These are phyloP conservation scores for Polydrusus tereticollis DNA, from an alignment of 2,888 invertebrate species.

Conservation along the genomic window DNA sequence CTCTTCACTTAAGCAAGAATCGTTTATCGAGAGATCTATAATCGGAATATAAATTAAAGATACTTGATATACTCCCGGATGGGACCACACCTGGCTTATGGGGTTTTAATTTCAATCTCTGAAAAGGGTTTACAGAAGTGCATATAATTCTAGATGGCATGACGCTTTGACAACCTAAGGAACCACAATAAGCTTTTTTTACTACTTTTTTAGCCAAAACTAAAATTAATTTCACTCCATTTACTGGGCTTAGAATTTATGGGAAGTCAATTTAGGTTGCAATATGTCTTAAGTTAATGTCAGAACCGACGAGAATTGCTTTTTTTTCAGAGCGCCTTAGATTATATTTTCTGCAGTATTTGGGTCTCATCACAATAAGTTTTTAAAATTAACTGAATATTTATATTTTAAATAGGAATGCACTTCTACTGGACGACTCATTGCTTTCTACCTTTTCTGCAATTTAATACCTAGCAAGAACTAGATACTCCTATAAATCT, in stretches of 20 bases:
- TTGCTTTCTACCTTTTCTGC: conserved; percentile 30
- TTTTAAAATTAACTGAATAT: not conserved
- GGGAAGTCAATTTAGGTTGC: too few relatives aligned
- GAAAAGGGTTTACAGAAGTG: conserved; percentile 13
- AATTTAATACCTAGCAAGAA: conserved; percentile 29
- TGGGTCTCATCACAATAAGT: too few relatives aligned
- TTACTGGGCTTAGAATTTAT: too few relatives aligned
- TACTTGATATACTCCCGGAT: conserved; percentile 16
- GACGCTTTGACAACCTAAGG: too few relatives aligned
- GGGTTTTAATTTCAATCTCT: conserved; percentile 11
- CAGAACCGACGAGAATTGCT: too few relatives aligned
- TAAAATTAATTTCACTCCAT: too few relatives aligned
- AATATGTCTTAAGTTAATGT: too few relatives aligned
- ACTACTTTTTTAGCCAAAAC: too few relatives aligned
- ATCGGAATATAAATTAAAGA: conserved; percentile 19
- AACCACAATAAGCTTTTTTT: too few relatives aligned
- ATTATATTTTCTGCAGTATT: too few relatives aligned
- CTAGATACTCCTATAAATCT: conserved; percentile 35
- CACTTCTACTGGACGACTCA: not conserved
- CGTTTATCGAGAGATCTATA: conserved; percentile 11
- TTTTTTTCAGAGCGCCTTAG: too few relatives aligned
- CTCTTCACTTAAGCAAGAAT: not conserved
- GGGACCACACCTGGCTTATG: conserved; percentile 16
- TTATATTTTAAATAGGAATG: not conserved
- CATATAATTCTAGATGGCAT: not conserved